Percentiles rank a stretch among this genome's conserved stretches.
Conservation (phyloP, 2,797 vertebrate species). For the Petrocephalus sullivani region DNA sequence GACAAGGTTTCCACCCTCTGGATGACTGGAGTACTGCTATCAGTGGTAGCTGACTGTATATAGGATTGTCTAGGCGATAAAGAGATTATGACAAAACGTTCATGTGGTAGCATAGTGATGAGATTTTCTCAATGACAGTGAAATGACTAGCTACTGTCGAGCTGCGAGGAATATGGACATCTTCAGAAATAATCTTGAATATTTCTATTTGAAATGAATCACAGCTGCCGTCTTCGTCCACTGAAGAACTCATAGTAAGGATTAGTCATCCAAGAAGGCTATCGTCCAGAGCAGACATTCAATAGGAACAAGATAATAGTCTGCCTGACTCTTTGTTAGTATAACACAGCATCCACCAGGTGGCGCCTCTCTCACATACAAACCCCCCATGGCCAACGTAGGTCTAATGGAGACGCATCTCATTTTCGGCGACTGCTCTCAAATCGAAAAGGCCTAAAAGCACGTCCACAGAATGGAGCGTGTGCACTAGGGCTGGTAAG, state of each 20-base stretch:
- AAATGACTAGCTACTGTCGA: not conserved
- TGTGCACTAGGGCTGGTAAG: not conserved
- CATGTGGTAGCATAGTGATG: not conserved
- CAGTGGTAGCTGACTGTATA: not conserved
- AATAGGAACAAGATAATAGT: not conserved
- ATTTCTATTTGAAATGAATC: not conserved
- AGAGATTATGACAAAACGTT: not conserved
- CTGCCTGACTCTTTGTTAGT: not conserved
- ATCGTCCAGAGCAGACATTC: not conserved
- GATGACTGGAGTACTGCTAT: conserved; percentile 23
- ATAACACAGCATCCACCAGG: not conserved
- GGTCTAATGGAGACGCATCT: not conserved
- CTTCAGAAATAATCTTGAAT: not conserved
- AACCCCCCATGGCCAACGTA: not conserved
- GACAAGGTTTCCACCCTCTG: conserved; percentile 45
- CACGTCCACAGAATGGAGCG: not conserved
- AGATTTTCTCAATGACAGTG: not conserved
- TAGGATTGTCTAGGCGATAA: not conserved
- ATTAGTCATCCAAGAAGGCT: not conserved
- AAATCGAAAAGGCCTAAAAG: not conserved
- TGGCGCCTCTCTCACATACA: not conserved
- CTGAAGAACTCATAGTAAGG: not conserved
- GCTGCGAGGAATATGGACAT: not conserved
- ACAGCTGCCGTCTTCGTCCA: not conserved
- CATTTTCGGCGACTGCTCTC: not conserved